A percentile compares a stretch with the other conserved stretches of the same genome.
Evolutionary conservation across 2,888 invertebrate genomes (phyloP).

Genomic region (Drosophila differens): DNA sequence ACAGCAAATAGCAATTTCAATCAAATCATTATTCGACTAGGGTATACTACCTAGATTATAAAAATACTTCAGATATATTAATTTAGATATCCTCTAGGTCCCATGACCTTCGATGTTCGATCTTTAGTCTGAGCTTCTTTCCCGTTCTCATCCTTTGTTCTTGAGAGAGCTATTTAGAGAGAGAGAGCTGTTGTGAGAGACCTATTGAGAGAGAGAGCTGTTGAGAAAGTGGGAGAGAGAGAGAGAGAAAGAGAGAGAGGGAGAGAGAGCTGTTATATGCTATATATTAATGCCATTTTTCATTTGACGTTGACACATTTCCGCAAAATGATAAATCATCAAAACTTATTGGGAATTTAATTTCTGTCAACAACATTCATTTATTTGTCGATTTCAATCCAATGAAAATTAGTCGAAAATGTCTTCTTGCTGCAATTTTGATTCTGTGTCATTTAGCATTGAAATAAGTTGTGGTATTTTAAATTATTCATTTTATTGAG

Average conservation of each 20-base stretch:
- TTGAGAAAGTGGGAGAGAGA: no score
- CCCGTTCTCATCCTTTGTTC: not conserved
- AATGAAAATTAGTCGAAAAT: constrained; percentile 17
- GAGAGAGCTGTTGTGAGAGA: not conserved
- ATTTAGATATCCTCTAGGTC: not conserved
- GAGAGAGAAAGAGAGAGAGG: not conserved
- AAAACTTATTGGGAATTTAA: constrained; percentile 65
- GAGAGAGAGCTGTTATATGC: not conserved
- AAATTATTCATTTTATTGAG: constrained; percentile 11
- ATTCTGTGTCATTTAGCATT: constrained; percentile 40
- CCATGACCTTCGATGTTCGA: not conserved
- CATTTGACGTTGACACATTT: constrained; percentile 31
- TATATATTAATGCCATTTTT: constrained; percentile 14
- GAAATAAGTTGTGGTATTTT: constrained; percentile 25
- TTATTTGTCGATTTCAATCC: constrained; percentile 47
- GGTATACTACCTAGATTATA: not conserved
- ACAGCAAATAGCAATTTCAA: not conserved
- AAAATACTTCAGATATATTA: not conserved
- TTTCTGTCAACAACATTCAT: constrained; percentile 48
- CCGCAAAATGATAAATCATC: constrained; percentile 73
- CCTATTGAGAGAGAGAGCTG: not conserved
- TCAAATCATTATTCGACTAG: not conserved
- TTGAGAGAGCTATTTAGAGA: not conserved
- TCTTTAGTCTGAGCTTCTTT: not conserved
- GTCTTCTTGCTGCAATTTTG: not conserved